Evolutionary conservation across 2,113 vertebrate genomes (phyloP).

Genomic region (Orcinus orca): DNA sequence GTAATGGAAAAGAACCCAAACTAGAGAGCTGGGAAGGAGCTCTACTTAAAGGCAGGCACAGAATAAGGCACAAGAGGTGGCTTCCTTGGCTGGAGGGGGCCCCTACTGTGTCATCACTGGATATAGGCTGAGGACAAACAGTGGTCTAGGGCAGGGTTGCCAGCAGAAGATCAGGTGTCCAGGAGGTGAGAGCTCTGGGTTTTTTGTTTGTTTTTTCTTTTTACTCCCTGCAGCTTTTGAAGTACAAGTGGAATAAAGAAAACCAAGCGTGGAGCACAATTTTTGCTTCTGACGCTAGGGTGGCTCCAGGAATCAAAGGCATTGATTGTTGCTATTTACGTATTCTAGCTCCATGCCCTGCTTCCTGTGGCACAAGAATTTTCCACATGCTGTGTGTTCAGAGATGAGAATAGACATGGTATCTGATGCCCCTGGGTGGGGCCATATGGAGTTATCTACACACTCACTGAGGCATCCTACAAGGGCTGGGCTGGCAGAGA

Average conservation of each 20-base stretch:
- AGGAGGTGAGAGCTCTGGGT: background rate
- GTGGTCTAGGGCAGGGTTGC: background rate
- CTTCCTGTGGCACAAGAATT: background rate
- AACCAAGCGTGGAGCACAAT: background rate
- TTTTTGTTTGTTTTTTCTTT: background rate
- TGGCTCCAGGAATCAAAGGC: background rate
- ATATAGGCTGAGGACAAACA: background rate
- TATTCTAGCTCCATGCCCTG: background rate
- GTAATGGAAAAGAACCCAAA: background rate
- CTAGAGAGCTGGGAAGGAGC: background rate
- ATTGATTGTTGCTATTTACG: background rate
- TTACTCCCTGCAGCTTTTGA: background rate
- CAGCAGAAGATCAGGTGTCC: background rate
- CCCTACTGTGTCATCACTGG: rapidly evolving
- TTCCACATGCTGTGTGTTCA: background rate
- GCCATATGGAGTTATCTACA: background rate
- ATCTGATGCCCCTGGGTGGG: background rate
- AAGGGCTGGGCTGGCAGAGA: background rate
- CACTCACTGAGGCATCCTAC: background rate
- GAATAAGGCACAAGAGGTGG: background rate
- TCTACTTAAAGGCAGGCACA: background rate
- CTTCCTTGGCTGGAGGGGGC: background rate
- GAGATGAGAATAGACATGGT: background rate
- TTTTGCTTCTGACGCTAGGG: background rate
- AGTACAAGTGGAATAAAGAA: background rate